Conservation (phyloP, 2,888 invertebrate genomes). For the Cephus nigrinus region DNA sequence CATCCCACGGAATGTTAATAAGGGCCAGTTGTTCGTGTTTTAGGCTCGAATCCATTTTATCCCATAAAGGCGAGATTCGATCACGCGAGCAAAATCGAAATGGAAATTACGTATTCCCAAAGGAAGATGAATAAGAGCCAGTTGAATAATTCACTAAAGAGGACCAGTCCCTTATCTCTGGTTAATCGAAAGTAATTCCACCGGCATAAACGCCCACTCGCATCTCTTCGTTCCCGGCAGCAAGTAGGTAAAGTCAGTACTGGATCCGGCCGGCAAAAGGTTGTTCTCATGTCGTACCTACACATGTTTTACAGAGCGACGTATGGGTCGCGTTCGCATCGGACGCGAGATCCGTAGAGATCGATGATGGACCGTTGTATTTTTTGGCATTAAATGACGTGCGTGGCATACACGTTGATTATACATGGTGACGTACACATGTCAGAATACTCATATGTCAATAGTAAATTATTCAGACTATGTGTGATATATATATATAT, state of each 20-base stretch:
- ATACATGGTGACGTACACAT: neutral
- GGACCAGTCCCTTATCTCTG: neutral
- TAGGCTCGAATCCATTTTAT: neutral
- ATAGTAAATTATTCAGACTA: neutral
- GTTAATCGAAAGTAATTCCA: neutral
- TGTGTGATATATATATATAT: neutral
- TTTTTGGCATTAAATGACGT: constrained; percentile 50
- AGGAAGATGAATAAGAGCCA: neutral
- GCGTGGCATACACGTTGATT: constrained; percentile 25
- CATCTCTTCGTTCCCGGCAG: neutral
- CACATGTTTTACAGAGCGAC: constrained; percentile 36
- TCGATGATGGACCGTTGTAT: constrained; percentile 15
- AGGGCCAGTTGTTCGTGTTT: constrained; percentile 15
- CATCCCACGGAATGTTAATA: constrained; percentile 43
- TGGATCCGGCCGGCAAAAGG: neutral
- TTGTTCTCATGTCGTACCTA: constrained; percentile 49
- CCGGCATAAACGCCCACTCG: neutral
- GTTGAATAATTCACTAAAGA: neutral
- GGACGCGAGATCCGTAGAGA: constrained; percentile 9
- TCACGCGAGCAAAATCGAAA: neutral
- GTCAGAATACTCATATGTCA: neutral
- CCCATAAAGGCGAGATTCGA: neutral
- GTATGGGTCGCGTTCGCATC: neutral
- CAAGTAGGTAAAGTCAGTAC: neutral
- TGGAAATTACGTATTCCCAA: neutral